phyloP scores from a whole-genome alignment of 2,113 vertebrate species.

The Pantherophis guttatus region DNA sequence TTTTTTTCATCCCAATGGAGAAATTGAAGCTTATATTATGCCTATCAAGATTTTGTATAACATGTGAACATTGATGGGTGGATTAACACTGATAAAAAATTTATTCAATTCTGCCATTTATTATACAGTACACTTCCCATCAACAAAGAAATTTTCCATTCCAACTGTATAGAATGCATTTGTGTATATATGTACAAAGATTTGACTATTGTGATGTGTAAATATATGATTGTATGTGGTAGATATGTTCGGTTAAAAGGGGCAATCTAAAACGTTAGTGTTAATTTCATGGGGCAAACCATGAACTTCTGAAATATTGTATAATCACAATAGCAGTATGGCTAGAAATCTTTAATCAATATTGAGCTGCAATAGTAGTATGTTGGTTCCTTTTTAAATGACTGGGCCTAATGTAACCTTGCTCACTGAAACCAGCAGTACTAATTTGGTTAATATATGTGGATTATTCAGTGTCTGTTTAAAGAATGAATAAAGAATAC shows the following conservation, averaged over 20 bases:
- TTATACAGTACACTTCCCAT: accelerated
- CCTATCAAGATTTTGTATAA: background rate
- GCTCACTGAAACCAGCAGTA: background rate
- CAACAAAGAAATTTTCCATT: accelerated
- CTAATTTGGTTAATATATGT: background rate
- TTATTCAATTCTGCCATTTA: background rate
- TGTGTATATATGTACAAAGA: conserved; percentile 28
- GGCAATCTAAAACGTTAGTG: background rate
- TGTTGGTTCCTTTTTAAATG: background rate
- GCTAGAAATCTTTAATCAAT: background rate
- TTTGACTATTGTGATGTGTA: conserved; percentile 30
- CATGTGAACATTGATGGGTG: background rate
- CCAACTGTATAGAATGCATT: background rate
- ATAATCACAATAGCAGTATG: background rate
- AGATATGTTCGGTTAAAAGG: background rate
- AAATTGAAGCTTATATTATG: background rate
- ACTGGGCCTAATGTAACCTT: background rate
- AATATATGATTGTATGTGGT: conserved; percentile 1
- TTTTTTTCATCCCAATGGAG: background rate
- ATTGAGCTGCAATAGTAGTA: conserved; percentile 12
- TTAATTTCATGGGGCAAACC: background rate
- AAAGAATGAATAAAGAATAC: background rate
- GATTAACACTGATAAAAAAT: accelerated
- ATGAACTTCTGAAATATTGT: background rate
- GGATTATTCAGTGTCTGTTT: background rate